phyloP scores from a whole-genome alignment of 2,113 vertebrate species.

The Lagopus leucura region DNA sequence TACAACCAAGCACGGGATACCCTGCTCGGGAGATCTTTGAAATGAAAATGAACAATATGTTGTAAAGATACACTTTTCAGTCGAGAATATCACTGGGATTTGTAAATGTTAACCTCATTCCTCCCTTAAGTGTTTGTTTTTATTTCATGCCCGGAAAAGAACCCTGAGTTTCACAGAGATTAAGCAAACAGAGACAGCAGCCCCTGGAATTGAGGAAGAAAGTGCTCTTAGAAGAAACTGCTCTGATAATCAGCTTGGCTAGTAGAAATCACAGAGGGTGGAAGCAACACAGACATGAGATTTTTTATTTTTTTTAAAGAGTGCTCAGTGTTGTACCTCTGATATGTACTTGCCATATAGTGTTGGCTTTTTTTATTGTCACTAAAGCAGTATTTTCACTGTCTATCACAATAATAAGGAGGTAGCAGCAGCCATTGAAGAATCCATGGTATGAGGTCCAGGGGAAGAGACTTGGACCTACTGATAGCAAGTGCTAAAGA shows the following conservation, averaged over 20 bases:
- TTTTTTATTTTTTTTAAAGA: background rate
- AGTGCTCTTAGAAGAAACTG: background rate
- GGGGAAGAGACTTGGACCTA: background rate
- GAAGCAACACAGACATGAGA: background rate
- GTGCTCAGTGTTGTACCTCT: background rate
- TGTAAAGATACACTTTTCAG: conserved; percentile 35
- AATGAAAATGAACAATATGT: conserved; percentile 58
- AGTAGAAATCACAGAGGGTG: background rate
- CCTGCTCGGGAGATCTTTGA: conserved; percentile 32
- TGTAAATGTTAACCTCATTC: conserved; percentile 36
- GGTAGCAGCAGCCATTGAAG: background rate
- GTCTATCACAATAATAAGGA: background rate
- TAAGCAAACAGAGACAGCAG: background rate
- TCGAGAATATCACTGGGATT: conserved; percentile 32
- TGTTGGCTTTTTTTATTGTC: background rate
- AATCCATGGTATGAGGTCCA: background rate
- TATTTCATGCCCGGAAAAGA: conserved; percentile 21
- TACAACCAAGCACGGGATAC: conserved; percentile 35
- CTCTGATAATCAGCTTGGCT: background rate
- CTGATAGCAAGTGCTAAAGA: background rate
- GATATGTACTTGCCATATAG: background rate
- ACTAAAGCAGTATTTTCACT: background rate
- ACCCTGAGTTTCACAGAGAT: background rate
- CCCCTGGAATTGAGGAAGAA: background rate
- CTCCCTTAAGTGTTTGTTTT: conserved; percentile 17